Conservation (phyloP, 2,797 vertebrate species). For the Dryobates pubescens region DNA sequence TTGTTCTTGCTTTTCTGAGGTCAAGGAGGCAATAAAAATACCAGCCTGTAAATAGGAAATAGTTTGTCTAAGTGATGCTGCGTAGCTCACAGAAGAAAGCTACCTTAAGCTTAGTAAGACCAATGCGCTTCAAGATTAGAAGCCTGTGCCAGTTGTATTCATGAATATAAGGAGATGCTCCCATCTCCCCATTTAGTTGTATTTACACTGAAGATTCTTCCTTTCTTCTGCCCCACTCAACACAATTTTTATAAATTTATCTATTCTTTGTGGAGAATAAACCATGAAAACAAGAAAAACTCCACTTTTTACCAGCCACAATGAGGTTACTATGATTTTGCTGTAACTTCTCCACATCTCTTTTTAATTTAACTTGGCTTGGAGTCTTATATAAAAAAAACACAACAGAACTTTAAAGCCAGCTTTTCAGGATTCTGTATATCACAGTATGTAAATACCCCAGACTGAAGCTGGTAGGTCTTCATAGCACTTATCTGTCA, state of each 20-base stretch:
- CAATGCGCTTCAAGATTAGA: neutral
- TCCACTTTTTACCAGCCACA: neutral
- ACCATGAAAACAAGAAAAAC: neutral
- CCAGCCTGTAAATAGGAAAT: neutral
- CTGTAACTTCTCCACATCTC: neutral
- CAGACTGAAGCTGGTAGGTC: neutral
- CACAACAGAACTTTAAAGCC: neutral
- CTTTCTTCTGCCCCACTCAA: neutral
- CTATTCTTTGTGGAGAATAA: neutral
- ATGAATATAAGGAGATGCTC: neutral
- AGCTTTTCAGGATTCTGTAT: neutral
- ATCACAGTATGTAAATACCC: neutral
- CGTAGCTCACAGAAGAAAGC: constrained; percentile 19
- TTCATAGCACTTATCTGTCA: neutral
- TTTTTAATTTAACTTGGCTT: neutral
- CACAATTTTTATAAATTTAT: neutral
- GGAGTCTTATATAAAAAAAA: neutral
- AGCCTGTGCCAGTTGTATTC: neutral
- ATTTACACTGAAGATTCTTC: neutral
- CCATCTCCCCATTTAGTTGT: neutral
- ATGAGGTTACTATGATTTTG: neutral
- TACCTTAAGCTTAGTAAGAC: neutral
- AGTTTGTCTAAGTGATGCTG: neutral
- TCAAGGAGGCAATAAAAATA: constrained; percentile 52
- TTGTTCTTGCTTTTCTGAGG: constrained; percentile 23